Evolutionary conservation across 2,888 invertebrate species (phyloP).

Genomic region (Cantharis rustica): DNA sequence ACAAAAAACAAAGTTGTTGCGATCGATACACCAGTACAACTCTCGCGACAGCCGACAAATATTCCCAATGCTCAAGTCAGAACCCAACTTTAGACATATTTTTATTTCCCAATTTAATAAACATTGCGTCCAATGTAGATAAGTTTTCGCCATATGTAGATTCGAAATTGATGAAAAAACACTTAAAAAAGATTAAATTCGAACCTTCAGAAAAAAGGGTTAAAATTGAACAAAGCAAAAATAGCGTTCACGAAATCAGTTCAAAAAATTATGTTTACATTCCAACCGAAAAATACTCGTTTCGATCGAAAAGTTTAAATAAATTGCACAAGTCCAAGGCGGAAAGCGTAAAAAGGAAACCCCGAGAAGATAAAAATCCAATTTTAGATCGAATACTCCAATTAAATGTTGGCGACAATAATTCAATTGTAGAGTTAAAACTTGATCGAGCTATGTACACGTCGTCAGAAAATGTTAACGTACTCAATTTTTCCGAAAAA

Average conservation of each 20-base stretch:
- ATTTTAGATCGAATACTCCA: neutral
- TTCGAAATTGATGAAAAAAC: neutral
- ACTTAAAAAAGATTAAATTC: neutral
- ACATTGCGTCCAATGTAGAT: neutral
- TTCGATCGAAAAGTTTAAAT: neutral
- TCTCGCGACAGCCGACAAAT: neutral
- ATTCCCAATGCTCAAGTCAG: neutral
- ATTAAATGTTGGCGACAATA: neutral
- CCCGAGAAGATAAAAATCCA: neutral
- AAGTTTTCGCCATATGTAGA: no score
- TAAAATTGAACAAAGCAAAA: neutral
- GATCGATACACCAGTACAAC: neutral
- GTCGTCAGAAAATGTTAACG: neutral
- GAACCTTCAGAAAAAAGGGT: neutral
- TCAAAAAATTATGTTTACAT: neutral
- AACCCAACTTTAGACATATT: neutral
- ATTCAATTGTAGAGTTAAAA: neutral
- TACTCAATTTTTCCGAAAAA: neutral
- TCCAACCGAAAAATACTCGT: neutral
- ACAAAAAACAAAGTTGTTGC: neutral
- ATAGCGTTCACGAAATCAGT: neutral
- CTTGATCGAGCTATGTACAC: neutral
- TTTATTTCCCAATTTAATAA: neutral
- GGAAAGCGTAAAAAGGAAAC: neutral
- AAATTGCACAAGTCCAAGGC: neutral